Conservation (phyloP, 2,113 vertebrate species). For the Alethe castanea region DNA sequence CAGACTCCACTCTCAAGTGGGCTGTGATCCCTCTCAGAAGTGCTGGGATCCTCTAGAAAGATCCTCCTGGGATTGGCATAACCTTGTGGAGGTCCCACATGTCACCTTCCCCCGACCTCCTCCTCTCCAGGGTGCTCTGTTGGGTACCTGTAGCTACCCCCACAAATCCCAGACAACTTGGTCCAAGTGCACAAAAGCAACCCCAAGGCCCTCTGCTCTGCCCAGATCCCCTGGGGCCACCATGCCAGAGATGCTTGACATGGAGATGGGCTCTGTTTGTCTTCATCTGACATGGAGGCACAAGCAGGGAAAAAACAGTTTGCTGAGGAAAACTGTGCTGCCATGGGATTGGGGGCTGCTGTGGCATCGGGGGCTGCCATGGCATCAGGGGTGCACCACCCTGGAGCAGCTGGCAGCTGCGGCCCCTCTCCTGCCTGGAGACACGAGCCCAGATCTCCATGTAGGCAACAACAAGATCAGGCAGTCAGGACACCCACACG, state of each 20-base stretch:
- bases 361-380: neutral
- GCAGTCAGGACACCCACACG: neutral
- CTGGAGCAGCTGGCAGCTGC: rapidly evolving
- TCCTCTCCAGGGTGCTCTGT: neutral
- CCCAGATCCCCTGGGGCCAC: neutral
- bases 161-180: neutral
- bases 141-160: neutral
- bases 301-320: rapidly evolving
- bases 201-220: neutral
- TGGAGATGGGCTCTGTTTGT: neutral
- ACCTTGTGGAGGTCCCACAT: neutral
- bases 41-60: neutral
- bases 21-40: neutral
- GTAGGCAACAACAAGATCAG: neutral
- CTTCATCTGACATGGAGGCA: neutral
- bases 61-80: neutral
- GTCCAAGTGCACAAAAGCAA: neutral
- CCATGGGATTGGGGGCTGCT: rapidly evolving
- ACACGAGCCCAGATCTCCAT: neutral
- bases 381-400: neutral
- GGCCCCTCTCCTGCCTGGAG: neutral
- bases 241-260: rapidly evolving
- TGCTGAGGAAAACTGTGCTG: rapidly evolving
- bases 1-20: neutral
- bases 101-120: neutral